Evolutionary conservation across 2,888 invertebrate genomes (phyloP).

Genomic region (Philonicus albiceps): DNA sequence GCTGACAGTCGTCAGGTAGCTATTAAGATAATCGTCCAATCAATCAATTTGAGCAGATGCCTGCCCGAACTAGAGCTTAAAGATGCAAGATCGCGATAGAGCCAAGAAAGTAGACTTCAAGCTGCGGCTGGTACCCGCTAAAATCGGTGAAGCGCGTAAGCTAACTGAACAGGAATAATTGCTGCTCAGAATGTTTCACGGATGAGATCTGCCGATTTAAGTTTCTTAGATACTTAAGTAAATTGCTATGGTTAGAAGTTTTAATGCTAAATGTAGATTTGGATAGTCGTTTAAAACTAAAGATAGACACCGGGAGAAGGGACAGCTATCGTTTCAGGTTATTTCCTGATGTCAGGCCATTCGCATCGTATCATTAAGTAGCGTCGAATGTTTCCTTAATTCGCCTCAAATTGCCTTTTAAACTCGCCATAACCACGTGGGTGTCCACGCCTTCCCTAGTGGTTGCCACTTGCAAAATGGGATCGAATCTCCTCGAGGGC

Average conservation of each 20-base stretch:
- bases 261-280: neutral
- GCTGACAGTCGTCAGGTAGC: neutral
- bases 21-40: constrained; percentile 22
- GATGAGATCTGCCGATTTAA: neutral
- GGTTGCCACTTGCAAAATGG: neutral
- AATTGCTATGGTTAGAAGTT: neutral
- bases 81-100: neutral
- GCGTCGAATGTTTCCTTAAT: neutral
- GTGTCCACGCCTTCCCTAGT: neutral
- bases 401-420: neutral
- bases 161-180: neutral
- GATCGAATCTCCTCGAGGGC: neutral
- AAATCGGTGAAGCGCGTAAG: neutral
- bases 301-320: neutral
- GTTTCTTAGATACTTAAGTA: neutral
- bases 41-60: constrained; percentile 21
- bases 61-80: constrained; percentile 6
- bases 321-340: neutral
- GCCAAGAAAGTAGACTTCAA: neutral
- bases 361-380: neutral
- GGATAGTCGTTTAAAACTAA: neutral
- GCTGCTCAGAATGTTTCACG: neutral
- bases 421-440: neutral
- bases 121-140: neutral
- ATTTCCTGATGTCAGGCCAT: neutral